phyloP scores from a whole-genome alignment of 2,113 vertebrate genomes.

The Ellobius talpinus region DNA sequence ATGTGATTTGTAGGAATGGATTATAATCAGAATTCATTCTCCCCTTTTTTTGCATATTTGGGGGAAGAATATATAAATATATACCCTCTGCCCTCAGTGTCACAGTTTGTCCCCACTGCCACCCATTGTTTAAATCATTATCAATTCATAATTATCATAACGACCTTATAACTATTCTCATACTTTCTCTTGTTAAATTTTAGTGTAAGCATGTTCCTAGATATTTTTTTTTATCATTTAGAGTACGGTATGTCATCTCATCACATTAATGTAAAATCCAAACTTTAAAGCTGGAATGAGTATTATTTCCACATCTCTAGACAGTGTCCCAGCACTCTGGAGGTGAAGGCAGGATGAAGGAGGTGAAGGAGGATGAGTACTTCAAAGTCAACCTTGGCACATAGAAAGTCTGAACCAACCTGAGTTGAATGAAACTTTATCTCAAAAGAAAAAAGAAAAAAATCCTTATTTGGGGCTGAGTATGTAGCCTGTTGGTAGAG shows the following conservation, averaged over 20 bases:
- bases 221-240: neutral
- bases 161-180: neutral
- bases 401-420: neutral
- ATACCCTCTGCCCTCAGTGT: neutral
- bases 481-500: neutral
- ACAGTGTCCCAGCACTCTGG: neutral
- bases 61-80: neutral
- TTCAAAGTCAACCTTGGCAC: neutral
- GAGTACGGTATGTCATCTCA: neutral
- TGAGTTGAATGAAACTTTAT: neutral
- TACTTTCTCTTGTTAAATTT: neutral
- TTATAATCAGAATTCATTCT: neutral
- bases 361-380: neutral
- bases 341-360: neutral
- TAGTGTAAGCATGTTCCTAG: slow-evolving; percentile 29
- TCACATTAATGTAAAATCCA: neutral
- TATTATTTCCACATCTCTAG: neutral
- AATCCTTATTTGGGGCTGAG: neutral
- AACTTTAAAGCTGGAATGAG: neutral
- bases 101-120: neutral
- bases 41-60: too few species aligned
- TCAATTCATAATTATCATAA: neutral
- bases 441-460: neutral
- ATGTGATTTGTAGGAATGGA: slow-evolving; percentile 13
- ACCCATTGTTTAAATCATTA: neutral